Percentiles rank a stretch among this genome's conserved stretches.
phyloP scores from a whole-genome alignment of 2,888 invertebrate species.

The Rhopalosiphum nymphaeae region DNA sequence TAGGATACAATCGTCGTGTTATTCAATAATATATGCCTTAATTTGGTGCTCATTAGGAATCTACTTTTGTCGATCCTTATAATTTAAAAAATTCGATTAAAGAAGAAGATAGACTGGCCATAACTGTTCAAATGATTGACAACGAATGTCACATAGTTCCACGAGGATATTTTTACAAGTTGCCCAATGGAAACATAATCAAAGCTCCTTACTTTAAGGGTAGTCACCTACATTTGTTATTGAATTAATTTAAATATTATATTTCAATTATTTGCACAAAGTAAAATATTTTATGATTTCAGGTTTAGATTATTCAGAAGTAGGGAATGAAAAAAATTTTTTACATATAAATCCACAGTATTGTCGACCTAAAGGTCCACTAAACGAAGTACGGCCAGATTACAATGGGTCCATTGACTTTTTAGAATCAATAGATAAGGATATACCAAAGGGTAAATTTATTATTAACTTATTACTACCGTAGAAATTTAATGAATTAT shows the following conservation, averaged over 20 bases:
- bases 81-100: not conserved
- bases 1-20: not conserved
- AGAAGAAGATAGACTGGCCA: conserved; percentile 45
- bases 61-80: not conserved
- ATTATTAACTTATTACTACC: not conserved
- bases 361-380: not conserved
- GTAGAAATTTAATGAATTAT: not conserved
- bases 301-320: conserved; percentile 51
- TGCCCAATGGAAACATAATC: conserved; percentile 12
- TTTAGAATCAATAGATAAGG: conserved; percentile 84
- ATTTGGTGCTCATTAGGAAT: not conserved
- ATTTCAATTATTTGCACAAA: not conserved
- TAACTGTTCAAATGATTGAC: conserved; percentile 59
- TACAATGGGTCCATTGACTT: conserved; percentile 90
- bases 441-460: conserved; percentile 76
- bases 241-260: not conserved
- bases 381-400: conserved; percentile 71
- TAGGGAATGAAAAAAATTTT: conserved; percentile 29
- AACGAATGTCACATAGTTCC: conserved; percentile 62
- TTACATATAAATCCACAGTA: conserved; percentile 2
- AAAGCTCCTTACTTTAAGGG: conserved; percentile 59
- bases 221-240: not conserved
- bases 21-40: not conserved
- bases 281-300: not conserved
- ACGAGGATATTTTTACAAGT: conserved; percentile 44